phyloP scores from a whole-genome alignment of 2,888 invertebrate species.

The Ganaspis brasiliensis region DNA sequence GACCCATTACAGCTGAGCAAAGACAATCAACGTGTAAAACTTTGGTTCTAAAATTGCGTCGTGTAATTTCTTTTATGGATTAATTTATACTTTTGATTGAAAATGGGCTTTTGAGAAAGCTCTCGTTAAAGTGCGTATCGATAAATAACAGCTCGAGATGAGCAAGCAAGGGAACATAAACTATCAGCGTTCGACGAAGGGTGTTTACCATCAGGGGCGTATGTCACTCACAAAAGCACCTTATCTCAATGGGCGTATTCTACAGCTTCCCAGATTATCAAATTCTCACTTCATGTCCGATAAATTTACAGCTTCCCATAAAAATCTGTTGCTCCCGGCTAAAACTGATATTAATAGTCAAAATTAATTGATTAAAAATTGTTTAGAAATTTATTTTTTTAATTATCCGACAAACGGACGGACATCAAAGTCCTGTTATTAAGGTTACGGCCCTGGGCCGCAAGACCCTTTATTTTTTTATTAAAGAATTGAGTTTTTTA shows the following conservation, averaged over 20 bases:
- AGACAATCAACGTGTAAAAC: conserved; percentile 17
- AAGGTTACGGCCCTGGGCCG: too few species aligned
- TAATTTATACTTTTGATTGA: conserved; percentile 11
- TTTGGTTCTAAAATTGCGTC: not conserved
- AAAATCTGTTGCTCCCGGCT: not conserved
- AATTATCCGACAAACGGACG: too few species aligned
- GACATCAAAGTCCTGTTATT: too few species aligned
- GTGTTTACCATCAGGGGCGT: conserved; percentile 69
- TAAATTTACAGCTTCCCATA: not conserved
- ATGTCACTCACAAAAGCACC: conserved; percentile 63
- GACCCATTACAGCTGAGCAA: not conserved
- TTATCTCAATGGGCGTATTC: conserved; percentile 77
- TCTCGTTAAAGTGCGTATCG: conserved; percentile 26
- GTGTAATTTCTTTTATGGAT: conserved; percentile 18
- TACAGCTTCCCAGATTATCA: conserved; percentile 72
- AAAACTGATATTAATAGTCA: not conserved
- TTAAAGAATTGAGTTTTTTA: too few species aligned
- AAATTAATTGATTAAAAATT: not conserved
- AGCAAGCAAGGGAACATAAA: conserved; percentile 58
- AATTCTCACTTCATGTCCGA: conserved; percentile 51
- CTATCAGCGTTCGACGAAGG: conserved; percentile 62
- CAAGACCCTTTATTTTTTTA: too few species aligned
- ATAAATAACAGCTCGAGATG: conserved; percentile 62
- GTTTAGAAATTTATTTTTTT: not conserved
- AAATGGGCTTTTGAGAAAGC: not conserved